A percentile compares a stretch with the other conserved stretches of the same genome.
These are phyloP conservation scores for Tineola bisselliella DNA, from an alignment of 2,888 invertebrate species.

Conservation along the genomic window DNA sequence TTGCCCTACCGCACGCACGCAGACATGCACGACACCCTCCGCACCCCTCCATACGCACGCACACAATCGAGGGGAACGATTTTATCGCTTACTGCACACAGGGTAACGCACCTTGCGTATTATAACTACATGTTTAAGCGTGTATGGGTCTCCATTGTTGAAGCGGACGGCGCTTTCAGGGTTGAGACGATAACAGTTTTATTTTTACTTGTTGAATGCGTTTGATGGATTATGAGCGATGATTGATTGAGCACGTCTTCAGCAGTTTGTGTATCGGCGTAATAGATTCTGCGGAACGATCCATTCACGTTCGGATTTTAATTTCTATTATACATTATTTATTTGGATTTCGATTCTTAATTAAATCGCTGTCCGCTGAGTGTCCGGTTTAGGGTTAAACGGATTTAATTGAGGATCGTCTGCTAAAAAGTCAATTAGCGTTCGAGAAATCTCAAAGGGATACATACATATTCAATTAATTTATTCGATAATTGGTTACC, in stretches of 20 bases:
- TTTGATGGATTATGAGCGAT: slow-evolving; percentile 58
- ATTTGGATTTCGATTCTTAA: not conserved
- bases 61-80: slow-evolving; percentile 16
- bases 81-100: not conserved
- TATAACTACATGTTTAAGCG: slow-evolving; percentile 19
- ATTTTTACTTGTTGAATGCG: slow-evolving; percentile 66
- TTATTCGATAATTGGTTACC: not conserved
- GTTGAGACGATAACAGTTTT: slow-evolving; percentile 52
- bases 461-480: not conserved
- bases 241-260: slow-evolving; percentile 52
- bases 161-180: slow-evolving; percentile 27
- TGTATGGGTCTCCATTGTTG: slow-evolving; percentile 45
- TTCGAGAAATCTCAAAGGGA: not conserved
- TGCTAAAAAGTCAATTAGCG: not conserved
- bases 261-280: slow-evolving; percentile 35
- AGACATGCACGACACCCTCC: slow-evolving; percentile 22
- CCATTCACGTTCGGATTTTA: not conserved
- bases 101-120: slow-evolving; percentile 29
- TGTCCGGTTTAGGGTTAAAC: not conserved
- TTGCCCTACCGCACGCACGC: slow-evolving; percentile 33
- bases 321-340: not conserved
- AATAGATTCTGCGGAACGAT: slow-evolving; percentile 31
- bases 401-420: not conserved
- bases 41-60: slow-evolving; percentile 22
- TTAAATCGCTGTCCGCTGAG: not conserved